A percentile compares a stretch with the other conserved stretches of the same genome.
Conservation (phyloP, 2,888 invertebrate genomes). For the Pristionchus maxplancki region DNA sequence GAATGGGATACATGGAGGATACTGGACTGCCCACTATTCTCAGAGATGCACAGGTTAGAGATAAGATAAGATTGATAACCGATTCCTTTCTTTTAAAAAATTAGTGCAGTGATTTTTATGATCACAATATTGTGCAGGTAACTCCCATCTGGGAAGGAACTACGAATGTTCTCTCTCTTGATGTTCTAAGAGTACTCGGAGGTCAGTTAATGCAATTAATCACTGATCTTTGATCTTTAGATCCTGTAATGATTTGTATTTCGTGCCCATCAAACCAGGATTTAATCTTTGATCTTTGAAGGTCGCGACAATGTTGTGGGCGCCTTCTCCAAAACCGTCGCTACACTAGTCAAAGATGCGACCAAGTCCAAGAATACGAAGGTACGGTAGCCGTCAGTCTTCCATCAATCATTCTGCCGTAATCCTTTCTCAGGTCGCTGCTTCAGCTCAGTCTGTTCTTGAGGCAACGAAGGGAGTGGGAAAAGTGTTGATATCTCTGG, state of each 20-base stretch:
- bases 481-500: background rate
- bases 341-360: background rate
- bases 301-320: conserved; percentile 46
- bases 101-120: no score
- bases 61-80: no score
- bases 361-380: background rate
- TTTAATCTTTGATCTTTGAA: background rate
- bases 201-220: background rate
- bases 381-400: background rate
- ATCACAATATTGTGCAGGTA: conserved; percentile 79
- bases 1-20: conserved; percentile 82
- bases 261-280: background rate
- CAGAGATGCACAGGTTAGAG: conserved; percentile 81
- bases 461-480: conserved; percentile 40
- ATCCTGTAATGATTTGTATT: background rate
- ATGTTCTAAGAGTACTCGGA: conserved; percentile 80
- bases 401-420: background rate
- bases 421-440: conserved; percentile 27
- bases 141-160: conserved; percentile 83
- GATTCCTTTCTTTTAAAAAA: no score
- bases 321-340: background rate
- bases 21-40: conserved; percentile 81
- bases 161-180: conserved; percentile 81
- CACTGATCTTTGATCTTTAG: conserved; percentile 37
- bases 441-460: conserved; percentile 19